These are phyloP conservation scores for Teinopalpus imperialis DNA, from an alignment of 2,888 invertebrate species.

Conservation along the genomic window DNA sequence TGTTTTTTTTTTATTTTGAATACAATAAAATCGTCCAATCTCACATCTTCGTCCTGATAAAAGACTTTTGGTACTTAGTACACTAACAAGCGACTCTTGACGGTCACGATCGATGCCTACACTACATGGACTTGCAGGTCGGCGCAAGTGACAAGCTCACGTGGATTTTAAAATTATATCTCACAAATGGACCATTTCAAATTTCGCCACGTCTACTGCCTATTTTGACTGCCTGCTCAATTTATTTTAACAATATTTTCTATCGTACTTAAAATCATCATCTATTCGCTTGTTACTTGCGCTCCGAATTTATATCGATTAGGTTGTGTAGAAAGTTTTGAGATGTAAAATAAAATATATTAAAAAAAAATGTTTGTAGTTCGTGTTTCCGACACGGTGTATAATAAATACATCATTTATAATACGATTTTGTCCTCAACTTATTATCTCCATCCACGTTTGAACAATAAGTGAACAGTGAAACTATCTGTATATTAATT, in stretches of 20 bases:
- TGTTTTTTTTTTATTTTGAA: slow-evolving; percentile 47
- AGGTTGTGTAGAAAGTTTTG: slow-evolving; percentile 63
- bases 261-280: slow-evolving; percentile 14
- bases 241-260: slow-evolving; percentile 9
- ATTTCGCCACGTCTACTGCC: slow-evolving; percentile 10
- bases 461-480: slow-evolving; percentile 72
- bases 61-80: slow-evolving; percentile 78
- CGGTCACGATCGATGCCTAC: slow-evolving; percentile 46
- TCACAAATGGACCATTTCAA: slow-evolving; percentile 20
- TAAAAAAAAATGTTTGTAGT: slow-evolving; percentile 50
- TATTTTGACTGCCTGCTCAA: slow-evolving; percentile 21
- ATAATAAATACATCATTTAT: slow-evolving; percentile 45
- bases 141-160: slow-evolving; percentile 47
- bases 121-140: slow-evolving; percentile 37
- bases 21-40: slow-evolving; percentile 72
- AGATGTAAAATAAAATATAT: slow-evolving; percentile 36
- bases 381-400: slow-evolving; percentile 53
- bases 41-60: slow-evolving; percentile 78
- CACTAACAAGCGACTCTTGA: slow-evolving; percentile 53
- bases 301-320: slow-evolving; percentile 53
- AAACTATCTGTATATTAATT: slow-evolving; percentile 47
- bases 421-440: slow-evolving; percentile 60
- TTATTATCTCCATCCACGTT: slow-evolving; percentile 76
- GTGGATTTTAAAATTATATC: background rate
- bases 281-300: slow-evolving; percentile 49